Percentiles rank a stretch among this genome's conserved stretches.
phyloP scores from a whole-genome alignment of 2,888 invertebrate species.

The Blera fallax region DNA sequence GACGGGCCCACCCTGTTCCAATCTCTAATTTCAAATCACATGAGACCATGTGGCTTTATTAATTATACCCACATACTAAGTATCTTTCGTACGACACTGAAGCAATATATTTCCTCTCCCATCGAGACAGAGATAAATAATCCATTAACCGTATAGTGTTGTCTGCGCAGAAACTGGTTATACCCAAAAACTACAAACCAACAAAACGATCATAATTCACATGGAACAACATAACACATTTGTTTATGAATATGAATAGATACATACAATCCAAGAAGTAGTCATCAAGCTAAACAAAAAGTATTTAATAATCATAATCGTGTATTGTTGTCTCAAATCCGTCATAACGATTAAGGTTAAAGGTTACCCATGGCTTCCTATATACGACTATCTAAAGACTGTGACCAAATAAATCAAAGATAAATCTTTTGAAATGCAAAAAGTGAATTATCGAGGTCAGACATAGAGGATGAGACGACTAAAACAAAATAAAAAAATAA shows the following conservation, averaged over 20 bases:
- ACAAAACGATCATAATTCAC: constrained; percentile 1
- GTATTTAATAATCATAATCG: background rate
- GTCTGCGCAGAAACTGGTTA: background rate
- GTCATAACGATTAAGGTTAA: constrained; percentile 14
- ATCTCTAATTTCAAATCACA: background rate
- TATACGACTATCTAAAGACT: background rate
- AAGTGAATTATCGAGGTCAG: constrained; percentile 27
- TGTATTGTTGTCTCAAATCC: background rate
- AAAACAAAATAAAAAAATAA: background rate
- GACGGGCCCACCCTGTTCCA: background rate
- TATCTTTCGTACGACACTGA: background rate
- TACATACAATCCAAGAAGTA: background rate
- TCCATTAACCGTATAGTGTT: background rate
- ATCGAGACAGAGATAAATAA: background rate
- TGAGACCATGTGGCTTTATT: background rate
- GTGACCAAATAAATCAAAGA: background rate
- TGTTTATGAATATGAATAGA: background rate
- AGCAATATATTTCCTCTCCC: background rate
- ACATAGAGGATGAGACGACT: background rate
- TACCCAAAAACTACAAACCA: background rate
- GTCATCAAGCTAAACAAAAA: background rate
- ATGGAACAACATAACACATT: background rate
- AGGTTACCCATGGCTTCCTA: background rate
- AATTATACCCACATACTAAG: background rate
- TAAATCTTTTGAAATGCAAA: background rate